These are phyloP conservation scores for Petrolisthes manimaculis DNA, from an alignment of 2,888 invertebrate genomes.

Conservation along the genomic window DNA sequence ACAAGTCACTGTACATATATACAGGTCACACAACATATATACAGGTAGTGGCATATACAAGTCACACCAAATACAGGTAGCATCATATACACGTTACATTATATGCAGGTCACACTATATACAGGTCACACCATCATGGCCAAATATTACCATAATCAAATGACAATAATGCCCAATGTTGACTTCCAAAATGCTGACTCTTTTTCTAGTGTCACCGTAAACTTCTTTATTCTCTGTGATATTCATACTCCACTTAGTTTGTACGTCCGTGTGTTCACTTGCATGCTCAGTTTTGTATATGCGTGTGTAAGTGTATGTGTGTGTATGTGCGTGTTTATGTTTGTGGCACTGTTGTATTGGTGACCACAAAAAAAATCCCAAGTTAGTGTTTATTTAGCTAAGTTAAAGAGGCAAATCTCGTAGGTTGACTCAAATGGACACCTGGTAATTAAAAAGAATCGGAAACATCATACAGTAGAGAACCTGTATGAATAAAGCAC, in stretches of 20 bases:
- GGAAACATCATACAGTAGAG: no score
- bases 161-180: conserved; percentile 4
- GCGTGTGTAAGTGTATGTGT: conserved; percentile 21
- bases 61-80: not conserved
- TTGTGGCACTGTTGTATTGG: not conserved
- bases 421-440: no score
- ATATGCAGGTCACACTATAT: not conserved
- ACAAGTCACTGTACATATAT: not conserved
- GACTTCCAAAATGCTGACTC: conserved; percentile 15
- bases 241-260: conserved; percentile 20
- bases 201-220: not conserved
- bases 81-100: not conserved
- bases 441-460: no score
- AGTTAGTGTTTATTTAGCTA: not conserved
- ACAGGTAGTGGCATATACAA: not conserved
- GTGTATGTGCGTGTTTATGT: conserved; percentile 37
- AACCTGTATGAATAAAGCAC: no score
- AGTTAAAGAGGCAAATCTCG: no score
- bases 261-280: conserved; percentile 12
- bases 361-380: not conserved
- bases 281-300: conserved; percentile 22
- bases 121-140: no score
- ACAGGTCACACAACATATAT: not conserved
- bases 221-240: conserved; percentile 32
- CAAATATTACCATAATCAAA: not conserved